A percentile compares a stretch with the other conserved stretches of the same genome.
phyloP scores from a whole-genome alignment of 2,797 vertebrate genomes.

The Cuculus canorus region DNA sequence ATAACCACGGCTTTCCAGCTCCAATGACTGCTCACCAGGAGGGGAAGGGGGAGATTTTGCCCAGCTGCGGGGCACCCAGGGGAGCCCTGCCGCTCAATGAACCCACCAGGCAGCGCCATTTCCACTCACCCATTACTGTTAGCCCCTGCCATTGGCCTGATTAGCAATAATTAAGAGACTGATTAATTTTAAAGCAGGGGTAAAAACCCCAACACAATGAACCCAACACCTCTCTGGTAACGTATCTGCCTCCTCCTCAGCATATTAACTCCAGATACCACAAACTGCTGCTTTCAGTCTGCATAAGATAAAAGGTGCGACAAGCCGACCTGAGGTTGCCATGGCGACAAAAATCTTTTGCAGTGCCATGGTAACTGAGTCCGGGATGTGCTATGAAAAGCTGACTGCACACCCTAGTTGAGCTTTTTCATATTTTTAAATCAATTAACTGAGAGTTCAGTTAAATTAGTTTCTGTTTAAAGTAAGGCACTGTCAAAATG shows the following conservation, averaged over 20 bases:
- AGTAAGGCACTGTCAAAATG: conserved; percentile 2
- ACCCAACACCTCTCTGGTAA: not conserved
- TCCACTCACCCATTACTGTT: not conserved
- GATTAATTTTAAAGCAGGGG: not conserved
- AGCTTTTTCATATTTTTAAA: conserved; percentile 66
- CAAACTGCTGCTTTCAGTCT: conserved; percentile 38
- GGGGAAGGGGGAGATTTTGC: not conserved
- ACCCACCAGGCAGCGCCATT: not conserved
- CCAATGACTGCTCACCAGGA: not conserved
- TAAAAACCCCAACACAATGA: not conserved
- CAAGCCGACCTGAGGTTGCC: conserved; percentile 74
- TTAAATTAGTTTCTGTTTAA: conserved; percentile 58
- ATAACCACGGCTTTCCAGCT: not conserved
- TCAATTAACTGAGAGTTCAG: conserved; percentile 57
- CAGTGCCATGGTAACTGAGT: conserved; percentile 77
- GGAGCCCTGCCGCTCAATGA: not conserved
- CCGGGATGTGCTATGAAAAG: conserved; percentile 66
- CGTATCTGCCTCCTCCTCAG: not conserved
- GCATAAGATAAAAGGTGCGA: conserved; percentile 70
- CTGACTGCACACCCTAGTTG: conserved; percentile 56
- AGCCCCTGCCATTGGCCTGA: not conserved
- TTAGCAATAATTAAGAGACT: not conserved
- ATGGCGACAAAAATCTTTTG: conserved; percentile 74
- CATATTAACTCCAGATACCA: conserved; percentile 51
- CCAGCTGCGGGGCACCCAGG: not conserved